phyloP scores from a whole-genome alignment of 2,797 vertebrate species.

The Cyclura pinguis region DNA sequence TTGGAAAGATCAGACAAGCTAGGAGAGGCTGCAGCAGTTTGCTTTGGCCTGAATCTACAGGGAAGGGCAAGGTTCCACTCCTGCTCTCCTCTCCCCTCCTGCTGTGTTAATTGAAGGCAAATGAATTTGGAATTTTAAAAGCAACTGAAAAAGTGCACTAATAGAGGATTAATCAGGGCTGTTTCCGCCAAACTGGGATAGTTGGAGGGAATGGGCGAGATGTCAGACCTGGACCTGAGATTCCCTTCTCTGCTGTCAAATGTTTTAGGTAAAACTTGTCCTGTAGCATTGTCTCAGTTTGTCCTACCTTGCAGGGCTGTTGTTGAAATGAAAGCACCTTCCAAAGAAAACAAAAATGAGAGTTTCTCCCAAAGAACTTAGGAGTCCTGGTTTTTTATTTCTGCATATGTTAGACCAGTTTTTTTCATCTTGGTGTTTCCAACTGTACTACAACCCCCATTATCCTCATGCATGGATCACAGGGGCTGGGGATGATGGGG shows the following conservation, averaged over 20 bases:
- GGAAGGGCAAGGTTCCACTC: too few relatives aligned
- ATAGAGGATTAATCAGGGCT: too few relatives aligned
- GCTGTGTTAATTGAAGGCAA: too few relatives aligned
- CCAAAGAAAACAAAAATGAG: background rate
- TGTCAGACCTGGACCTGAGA: too few relatives aligned
- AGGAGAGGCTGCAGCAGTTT: too few relatives aligned
- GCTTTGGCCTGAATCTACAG: too few relatives aligned
- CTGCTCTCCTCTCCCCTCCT: too few relatives aligned
- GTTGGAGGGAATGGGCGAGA: background rate
- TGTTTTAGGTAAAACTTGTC: background rate
- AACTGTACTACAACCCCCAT: background rate
- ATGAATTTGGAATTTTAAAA: too few relatives aligned
- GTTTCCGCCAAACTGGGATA: too few relatives aligned
- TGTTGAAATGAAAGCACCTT: background rate
- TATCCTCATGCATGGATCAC: background rate
- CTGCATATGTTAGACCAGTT: background rate
- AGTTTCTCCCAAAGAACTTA: background rate
- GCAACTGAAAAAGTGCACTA: too few relatives aligned
- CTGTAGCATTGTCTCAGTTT: too few relatives aligned
- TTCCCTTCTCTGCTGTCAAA: background rate
- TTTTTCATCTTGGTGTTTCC: background rate
- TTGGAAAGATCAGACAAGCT: too few relatives aligned
- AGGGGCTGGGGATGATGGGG: background rate
- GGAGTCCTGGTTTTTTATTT: background rate
- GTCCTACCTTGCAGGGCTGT: background rate